These are phyloP conservation scores for Agriopis leucophaearia DNA, from an alignment of 2,888 invertebrate species.

Conservation along the genomic window DNA sequence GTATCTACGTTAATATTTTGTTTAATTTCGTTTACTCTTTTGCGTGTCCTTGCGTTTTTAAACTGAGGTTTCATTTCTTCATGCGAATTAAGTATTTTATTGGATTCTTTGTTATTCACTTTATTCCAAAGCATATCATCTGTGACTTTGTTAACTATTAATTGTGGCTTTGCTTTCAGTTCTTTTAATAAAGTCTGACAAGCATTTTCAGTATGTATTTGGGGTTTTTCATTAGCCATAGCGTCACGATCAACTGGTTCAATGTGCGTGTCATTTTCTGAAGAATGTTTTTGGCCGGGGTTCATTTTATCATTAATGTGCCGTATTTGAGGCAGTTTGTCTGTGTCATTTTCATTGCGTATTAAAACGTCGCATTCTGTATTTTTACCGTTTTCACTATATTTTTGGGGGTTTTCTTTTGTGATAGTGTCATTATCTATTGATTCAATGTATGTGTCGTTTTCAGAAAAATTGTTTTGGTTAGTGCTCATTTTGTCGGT, in stretches of 20 bases:
- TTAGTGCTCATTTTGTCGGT: too few species aligned
- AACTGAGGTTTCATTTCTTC: not conserved
- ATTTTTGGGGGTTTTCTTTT: too few species aligned
- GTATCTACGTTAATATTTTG: not conserved
- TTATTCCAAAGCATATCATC: conserved; percentile 1
- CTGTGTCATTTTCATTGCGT: too few species aligned
- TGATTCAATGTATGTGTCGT: too few species aligned
- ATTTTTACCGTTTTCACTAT: too few species aligned
- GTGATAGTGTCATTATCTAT: too few species aligned
- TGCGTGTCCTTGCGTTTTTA: not conserved
- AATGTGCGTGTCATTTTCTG: not conserved
- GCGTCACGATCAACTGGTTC: not conserved
- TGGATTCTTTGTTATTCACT: not conserved
- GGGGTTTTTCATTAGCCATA: not conserved
- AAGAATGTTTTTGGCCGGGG: not conserved
- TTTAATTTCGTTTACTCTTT: not conserved
- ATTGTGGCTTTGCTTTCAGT: not conserved
- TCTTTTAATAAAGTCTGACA: not conserved
- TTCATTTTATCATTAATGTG: not conserved
- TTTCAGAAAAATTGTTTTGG: too few species aligned
- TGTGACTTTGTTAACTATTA: conserved; percentile 8
- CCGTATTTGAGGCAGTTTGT: not conserved
- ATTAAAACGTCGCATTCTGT: too few species aligned
- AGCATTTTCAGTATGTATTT: not conserved
- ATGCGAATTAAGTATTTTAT: not conserved